Conservation (phyloP, 2,113 vertebrate species). For the Megaleporinus macrocephalus region DNA sequence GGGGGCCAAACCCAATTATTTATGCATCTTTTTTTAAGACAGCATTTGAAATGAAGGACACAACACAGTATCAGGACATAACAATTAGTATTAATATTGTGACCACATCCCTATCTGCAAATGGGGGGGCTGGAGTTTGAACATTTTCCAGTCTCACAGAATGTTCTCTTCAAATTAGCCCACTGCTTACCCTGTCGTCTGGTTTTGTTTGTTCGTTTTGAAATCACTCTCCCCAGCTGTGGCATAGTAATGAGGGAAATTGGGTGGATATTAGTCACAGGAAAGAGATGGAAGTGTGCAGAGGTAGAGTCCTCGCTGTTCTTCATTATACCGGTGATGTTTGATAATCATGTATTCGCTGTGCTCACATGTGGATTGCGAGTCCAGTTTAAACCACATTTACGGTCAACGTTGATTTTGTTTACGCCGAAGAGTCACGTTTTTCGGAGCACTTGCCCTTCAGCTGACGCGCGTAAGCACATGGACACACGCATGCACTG, state of each 20-base stretch:
- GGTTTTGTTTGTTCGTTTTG: conserved; percentile 27
- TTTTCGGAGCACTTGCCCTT: not conserved
- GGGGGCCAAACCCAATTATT: not conserved
- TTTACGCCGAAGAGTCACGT: conserved; percentile 1
- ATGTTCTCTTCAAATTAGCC: conserved; percentile 17
- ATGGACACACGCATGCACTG: not conserved
- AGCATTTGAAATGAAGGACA: not conserved
- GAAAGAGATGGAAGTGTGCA: conserved; percentile 7
- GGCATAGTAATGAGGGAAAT: conserved; percentile 35
- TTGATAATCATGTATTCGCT: conserved; percentile 6
- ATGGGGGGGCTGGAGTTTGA: not conserved
- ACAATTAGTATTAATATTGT: not conserved
- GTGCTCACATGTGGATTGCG: not conserved
- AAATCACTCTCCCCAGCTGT: conserved; percentile 22
- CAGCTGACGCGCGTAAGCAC: not conserved
- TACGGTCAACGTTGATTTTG: conserved; percentile 24
- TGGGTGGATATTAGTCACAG: conserved; percentile 27
- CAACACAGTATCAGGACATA: conserved; percentile 7
- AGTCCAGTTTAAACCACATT: conserved; percentile 1
- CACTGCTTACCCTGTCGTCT: not conserved
- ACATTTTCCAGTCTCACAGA: not conserved
- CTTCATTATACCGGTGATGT: conserved; percentile 10
- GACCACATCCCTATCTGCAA: not conserved
- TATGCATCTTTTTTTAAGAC: not conserved
- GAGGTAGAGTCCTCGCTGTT: not conserved